Conservation (phyloP, 2,797 vertebrate species). For the Tokudaia muenninki region DNA sequence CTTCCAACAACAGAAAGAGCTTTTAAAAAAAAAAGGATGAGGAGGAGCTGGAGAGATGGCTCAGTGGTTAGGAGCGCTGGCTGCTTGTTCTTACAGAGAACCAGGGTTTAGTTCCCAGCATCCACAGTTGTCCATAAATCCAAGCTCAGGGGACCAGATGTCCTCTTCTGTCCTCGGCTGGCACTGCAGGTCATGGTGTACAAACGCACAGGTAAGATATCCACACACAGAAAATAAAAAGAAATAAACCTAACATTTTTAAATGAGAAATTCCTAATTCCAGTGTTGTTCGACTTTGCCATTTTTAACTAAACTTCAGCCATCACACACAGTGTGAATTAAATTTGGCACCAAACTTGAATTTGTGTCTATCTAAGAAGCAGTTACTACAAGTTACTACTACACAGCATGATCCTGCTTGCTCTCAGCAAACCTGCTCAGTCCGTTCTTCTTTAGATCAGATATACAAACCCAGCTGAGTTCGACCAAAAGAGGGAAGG, state of each 20-base stretch:
- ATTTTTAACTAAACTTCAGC: conserved; percentile 31
- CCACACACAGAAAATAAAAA: not conserved
- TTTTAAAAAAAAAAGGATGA: not conserved
- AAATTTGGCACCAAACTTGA: conserved; percentile 53
- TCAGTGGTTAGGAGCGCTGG: not conserved
- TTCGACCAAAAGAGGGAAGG: not conserved
- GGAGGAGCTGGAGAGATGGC: not conserved
- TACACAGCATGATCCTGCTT: not conserved
- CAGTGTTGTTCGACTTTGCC: not conserved
- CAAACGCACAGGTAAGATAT: not conserved
- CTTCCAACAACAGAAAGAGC: not conserved
- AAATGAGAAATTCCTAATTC: not conserved
- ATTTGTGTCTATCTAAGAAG: not conserved
- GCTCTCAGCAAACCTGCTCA: not conserved
- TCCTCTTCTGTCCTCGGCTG: not conserved
- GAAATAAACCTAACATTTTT: not conserved
- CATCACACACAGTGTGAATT: not conserved
- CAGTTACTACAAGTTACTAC: not conserved
- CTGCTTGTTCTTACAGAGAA: not conserved
- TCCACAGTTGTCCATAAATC: not conserved
- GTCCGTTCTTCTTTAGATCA: conserved; percentile 1
- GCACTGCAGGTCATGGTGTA: too few species aligned
- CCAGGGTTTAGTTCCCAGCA: not conserved
- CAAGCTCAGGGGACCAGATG: not conserved
- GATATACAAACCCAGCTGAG: not conserved